These are phyloP conservation scores for Mastacembelus armatus DNA, from an alignment of 2,797 vertebrate species.

Conservation along the genomic window DNA sequence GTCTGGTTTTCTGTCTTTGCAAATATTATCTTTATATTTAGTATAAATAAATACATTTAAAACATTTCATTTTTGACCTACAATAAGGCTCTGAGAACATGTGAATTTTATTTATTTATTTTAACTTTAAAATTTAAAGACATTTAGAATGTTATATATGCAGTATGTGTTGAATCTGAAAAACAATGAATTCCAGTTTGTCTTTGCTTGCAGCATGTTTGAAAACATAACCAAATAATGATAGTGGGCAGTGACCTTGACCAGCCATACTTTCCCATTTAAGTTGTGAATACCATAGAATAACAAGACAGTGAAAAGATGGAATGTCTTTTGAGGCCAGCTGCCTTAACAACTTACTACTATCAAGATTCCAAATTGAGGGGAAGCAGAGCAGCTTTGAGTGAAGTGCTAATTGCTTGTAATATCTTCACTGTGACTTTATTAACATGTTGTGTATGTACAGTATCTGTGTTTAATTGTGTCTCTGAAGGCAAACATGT, in stretches of 20 bases:
- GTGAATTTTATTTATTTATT: no score
- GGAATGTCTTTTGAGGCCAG: constrained; percentile 67
- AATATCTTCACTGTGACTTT: constrained; percentile 83
- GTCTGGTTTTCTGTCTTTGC: no score
- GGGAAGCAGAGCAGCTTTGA: constrained; percentile 82
- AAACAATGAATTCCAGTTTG: constrained; percentile 6
- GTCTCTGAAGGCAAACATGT: constrained; percentile 47
- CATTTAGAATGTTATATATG: no score
- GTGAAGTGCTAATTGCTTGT: constrained; percentile 84
- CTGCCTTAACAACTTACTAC: constrained; percentile 48
- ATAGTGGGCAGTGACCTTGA: constrained; percentile 24
- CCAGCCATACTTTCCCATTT: constrained; percentile 8
- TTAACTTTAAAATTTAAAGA: no score
- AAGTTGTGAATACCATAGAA: constrained; percentile 24
- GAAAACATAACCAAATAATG: background rate
- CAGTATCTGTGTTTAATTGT: constrained; percentile 78
- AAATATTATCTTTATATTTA: no score
- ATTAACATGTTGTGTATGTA: constrained; percentile 85
- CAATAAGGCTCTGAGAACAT: no score
- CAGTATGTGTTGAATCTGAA: background rate
- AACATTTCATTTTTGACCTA: no score
- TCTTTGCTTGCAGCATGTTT: constrained; percentile 3
- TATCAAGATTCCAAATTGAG: constrained; percentile 80
- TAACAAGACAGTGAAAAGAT: constrained; percentile 11
- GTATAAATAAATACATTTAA: no score